Percentiles rank a stretch among this genome's conserved stretches.
phyloP scores from a whole-genome alignment of 2,888 invertebrate species.

The Sarcophaga carnaria region DNA sequence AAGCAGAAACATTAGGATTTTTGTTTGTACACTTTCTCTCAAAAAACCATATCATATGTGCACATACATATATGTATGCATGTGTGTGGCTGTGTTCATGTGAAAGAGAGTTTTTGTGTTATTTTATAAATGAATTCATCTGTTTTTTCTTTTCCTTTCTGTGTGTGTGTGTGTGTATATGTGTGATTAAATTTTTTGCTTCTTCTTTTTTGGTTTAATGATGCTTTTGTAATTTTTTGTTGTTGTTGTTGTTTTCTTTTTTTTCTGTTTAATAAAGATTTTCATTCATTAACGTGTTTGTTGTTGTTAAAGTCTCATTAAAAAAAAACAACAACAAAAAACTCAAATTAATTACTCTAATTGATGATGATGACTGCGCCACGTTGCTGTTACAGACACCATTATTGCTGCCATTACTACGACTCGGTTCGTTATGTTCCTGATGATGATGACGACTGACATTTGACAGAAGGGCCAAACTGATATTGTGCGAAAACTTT shows the following conservation, averaged over 20 bases:
- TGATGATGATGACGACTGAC: constrained; percentile 20
- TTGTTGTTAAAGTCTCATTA: not conserved
- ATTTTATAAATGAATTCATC: too few relatives aligned
- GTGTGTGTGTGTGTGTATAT: not conserved
- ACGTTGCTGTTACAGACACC: not conserved
- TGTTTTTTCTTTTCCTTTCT: too few relatives aligned
- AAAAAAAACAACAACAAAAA: constrained; percentile 42
- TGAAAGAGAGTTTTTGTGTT: too few relatives aligned
- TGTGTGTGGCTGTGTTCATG: too few relatives aligned
- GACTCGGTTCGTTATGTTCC: too few relatives aligned
- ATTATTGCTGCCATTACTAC: not conserved
- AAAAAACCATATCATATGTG: not conserved
- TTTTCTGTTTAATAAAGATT: not conserved
- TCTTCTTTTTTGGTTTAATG: not conserved
- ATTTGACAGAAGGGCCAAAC: constrained; percentile 5
- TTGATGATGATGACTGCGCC: constrained; percentile 70
- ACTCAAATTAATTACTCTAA: constrained; percentile 77
- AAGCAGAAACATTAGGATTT: too few relatives aligned
- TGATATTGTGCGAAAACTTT: too few relatives aligned
- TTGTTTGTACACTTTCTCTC: too few relatives aligned
- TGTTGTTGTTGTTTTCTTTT: not conserved
- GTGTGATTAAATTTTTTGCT: not conserved
- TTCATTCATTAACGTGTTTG: not conserved
- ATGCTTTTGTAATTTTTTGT: too few relatives aligned
- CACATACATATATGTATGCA: not conserved